Evolutionary conservation across 2,113 vertebrate genomes (phyloP).

Genomic region (Mobula birostris): DNA sequence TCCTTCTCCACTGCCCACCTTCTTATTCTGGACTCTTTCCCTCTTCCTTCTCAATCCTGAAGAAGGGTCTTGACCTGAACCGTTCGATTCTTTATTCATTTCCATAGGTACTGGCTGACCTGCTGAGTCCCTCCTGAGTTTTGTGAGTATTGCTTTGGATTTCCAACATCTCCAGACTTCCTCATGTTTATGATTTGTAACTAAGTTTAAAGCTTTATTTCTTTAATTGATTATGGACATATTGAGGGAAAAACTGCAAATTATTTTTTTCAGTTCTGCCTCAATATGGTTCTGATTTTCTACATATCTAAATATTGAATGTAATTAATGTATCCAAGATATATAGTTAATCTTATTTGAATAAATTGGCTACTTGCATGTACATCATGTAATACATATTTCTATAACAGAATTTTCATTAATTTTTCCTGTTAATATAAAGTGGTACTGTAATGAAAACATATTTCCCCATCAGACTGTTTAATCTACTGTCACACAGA

Average conservation of each 20-base stretch:
- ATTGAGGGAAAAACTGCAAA: background rate
- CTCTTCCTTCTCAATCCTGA: no score
- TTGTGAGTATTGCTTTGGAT: no score
- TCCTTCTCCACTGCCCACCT: no score
- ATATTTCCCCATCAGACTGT: background rate
- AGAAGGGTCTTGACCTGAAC: no score
- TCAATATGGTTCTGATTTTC: slow-evolving; percentile 3
- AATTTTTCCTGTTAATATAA: background rate
- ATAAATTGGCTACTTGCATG: background rate
- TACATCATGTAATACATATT: background rate
- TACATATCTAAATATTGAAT: background rate
- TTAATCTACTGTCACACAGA: background rate
- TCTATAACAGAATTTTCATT: background rate
- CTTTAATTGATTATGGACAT: background rate
- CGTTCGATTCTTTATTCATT: no score
- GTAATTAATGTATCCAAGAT: background rate
- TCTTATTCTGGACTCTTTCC: no score
- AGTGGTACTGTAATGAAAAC: background rate
- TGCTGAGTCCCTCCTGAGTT: no score
- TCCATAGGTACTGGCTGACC: no score
- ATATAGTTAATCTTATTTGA: background rate
- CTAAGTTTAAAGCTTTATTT: background rate
- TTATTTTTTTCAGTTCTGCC: background rate
- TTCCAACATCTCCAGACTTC: no score
- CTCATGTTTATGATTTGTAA: background rate